A percentile compares a stretch with the other conserved stretches of the same genome.
These are phyloP conservation scores for Neoseiulus cucumeris DNA, from an alignment of 1,140 invertebrate genomes.

Conservation along the genomic window DNA sequence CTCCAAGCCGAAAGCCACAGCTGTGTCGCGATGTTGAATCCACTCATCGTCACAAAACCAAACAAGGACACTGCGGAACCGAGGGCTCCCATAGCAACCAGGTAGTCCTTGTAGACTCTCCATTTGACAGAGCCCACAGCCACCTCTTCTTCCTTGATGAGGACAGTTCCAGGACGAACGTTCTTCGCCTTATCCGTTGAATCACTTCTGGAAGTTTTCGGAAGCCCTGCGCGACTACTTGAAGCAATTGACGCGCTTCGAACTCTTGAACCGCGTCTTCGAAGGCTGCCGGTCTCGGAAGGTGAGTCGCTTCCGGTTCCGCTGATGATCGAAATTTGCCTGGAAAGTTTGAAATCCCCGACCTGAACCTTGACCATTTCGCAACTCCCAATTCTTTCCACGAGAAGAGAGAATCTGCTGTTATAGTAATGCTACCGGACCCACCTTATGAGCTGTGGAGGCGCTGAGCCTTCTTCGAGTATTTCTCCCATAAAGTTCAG, in stretches of 20 bases:
- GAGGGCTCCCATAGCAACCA: conserved; percentile 24
- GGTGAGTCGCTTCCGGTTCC: not conserved
- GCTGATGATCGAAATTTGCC: conserved; percentile 7
- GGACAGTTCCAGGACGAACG: not conserved
- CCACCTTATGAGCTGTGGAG: not conserved
- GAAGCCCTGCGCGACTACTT: not conserved
- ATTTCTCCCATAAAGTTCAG: conserved; percentile 18
- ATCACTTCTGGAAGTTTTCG: not conserved
- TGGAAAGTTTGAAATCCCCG: not conserved
- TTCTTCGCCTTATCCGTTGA: not conserved
- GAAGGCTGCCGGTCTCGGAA: not conserved
- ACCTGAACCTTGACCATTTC: no score
- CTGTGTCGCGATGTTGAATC: conserved; percentile 23
- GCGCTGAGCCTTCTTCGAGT: conserved; percentile 1
- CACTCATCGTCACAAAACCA: conserved; percentile 21
- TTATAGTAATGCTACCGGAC: no score
- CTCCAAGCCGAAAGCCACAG: conserved; percentile 28
- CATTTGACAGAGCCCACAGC: conserved; percentile 14
- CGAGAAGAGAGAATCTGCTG: not conserved
- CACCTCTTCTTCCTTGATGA: not conserved
- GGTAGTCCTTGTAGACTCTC: conserved; percentile 25
- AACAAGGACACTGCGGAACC: conserved; percentile 20
- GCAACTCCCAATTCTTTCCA: no score
- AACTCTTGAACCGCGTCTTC: not conserved
- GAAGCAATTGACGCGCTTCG: not conserved